phyloP scores from a whole-genome alignment of 2,113 vertebrate genomes.

The Puffinus mauretanicus region DNA sequence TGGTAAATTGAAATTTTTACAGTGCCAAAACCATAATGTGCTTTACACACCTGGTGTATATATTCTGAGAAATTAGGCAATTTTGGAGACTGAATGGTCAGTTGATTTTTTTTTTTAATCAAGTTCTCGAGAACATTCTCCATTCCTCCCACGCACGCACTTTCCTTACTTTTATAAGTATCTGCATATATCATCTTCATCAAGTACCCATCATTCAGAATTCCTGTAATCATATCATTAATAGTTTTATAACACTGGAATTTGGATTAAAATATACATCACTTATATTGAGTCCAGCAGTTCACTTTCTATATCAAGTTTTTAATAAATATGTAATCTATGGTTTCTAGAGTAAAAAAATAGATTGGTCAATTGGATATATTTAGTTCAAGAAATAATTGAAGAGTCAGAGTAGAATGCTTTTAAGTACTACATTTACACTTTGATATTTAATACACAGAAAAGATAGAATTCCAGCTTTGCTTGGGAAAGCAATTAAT shows the following conservation, averaged over 20 bases:
- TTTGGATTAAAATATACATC: background rate
- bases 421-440: background rate
- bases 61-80: background rate
- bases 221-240: background rate
- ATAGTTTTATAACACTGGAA: background rate
- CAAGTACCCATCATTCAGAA: background rate
- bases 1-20: background rate
- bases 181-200: background rate
- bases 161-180: background rate
- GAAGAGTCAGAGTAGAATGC: background rate
- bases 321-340: background rate
- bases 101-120: background rate
- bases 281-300: background rate
- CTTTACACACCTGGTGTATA: background rate
- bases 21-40: background rate
- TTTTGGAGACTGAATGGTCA: background rate
- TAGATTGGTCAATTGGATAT: background rate
- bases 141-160: fast-evolving
- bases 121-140: background rate
- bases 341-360: background rate
- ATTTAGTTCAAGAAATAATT: background rate
- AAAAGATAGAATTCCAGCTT: background rate
- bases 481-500: background rate
- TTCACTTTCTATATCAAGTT: background rate
- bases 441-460: background rate